Evolutionary conservation across 35 echinoderm and acorn worm species (phyloP).

Genomic region (Hemicentrotus pulcherrimus): DNA sequence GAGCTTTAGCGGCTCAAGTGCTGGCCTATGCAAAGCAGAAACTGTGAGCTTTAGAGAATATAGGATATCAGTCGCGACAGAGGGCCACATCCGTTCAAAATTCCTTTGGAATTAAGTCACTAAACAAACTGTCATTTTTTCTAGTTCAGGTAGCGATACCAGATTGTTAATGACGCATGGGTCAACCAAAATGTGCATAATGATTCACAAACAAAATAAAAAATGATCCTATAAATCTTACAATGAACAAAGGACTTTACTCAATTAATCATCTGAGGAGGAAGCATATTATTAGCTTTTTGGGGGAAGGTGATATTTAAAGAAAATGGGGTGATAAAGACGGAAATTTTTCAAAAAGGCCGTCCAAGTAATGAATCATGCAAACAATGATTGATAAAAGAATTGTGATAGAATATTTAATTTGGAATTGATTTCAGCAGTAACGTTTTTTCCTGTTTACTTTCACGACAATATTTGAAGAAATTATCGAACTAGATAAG

Average conservation of each 20-base stretch:
- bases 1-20: not conserved
- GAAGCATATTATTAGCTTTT: no score
- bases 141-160: not conserved
- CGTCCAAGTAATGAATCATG: no score
- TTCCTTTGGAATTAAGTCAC: constrained; percentile 1
- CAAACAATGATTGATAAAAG: no score
- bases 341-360: no score
- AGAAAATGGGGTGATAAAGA: no score
- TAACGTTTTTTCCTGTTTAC: no score
- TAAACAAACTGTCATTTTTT: not conserved
- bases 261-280: not conserved
- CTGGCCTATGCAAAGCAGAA: not conserved
- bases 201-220: not conserved
- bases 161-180: not conserved
- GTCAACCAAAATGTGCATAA: not conserved
- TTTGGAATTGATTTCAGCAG: no score
- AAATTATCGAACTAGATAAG: no score
- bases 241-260: not conserved
- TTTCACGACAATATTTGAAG: no score
- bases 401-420: no score
- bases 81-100: not conserved
- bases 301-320: no score
- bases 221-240: not conserved
- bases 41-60: not conserved
- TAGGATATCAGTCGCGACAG: not conserved